Evolutionary conservation across 2,888 invertebrate genomes (phyloP), one percentile per base, ranked within the genome.

Genomic region (Cerceris rybyensis): DNA sequence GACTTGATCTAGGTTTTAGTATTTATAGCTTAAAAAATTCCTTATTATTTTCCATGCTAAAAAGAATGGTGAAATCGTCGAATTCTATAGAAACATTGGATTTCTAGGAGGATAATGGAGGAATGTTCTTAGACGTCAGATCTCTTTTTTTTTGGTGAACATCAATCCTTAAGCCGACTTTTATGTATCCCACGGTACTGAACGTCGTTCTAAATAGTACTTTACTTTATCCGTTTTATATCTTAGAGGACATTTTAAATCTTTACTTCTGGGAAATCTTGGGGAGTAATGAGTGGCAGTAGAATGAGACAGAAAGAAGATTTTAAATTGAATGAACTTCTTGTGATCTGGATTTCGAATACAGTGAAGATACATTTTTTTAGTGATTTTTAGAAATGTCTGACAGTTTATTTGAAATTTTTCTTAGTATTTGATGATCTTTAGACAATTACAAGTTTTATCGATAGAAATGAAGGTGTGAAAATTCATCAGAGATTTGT

Each of bases 151-250:
- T 64, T 59, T 65, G 14, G 50, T 60, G 66, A 68, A 70, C 70
- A 76, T 83, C 74, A 61, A 83, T 83, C 80, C 75, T 83, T 68
- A 41, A 55, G 61, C 28, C 49, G 59, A 78, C 70, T 68, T 83
- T 83, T 83, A 83, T 76, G 76, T 55, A 70, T 78, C 83, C 83
- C 83, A n/a, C 39, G 83, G 63, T 70, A 49, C 70, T 65, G 17
- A 17, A 54, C 50, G 52, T 65, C 61, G 55, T 72, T 76, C 75
- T 75, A 83, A 83, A 83, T 78, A 80, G 63, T 73, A 60, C 55
- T 58, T 39, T 59, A 64, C 68, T 78, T 78, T 81, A 70, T 78
- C 66, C 73, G 43, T 64, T 59, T 61, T 64, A 46, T 70, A 52
- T 41, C n/a, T 41, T 52, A 52, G 52, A 46, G 17, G 39, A 46